phyloP scores from a whole-genome alignment of 1,140 invertebrate genomes.

The Drosophila serrata region DNA sequence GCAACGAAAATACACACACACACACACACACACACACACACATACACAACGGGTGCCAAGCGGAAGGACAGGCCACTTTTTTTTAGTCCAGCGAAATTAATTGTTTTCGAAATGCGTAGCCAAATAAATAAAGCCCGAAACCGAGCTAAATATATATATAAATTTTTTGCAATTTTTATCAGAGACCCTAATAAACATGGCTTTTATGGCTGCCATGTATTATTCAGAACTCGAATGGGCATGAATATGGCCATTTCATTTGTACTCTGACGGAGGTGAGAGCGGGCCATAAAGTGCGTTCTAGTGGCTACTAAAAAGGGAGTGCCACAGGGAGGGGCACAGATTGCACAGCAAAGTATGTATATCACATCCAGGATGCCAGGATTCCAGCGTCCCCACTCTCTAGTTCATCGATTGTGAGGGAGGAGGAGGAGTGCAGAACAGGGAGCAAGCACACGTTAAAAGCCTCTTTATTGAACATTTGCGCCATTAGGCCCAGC shows the following conservation, averaged over 20 bases:
- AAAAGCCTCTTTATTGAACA: constrained; percentile 84
- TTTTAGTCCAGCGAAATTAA: constrained; percentile 69
- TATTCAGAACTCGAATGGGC: constrained; percentile 43
- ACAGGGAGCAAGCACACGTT: constrained; percentile 41
- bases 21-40: constrained; percentile 13
- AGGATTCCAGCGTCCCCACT: constrained; percentile 25
- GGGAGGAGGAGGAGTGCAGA: constrained; percentile 5
- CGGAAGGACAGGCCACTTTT: constrained; percentile 46
- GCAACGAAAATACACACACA: constrained; percentile 16
- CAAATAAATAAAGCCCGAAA: constrained; percentile 58
- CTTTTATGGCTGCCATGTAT: constrained; percentile 43
- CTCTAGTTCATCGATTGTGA: constrained; percentile 26
- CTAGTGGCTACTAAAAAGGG: constrained; percentile 55
- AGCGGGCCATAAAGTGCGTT: constrained; percentile 55
- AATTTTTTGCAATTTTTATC: constrained; percentile 32
- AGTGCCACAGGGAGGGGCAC: constrained; percentile 30
- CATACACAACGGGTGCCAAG: constrained; percentile 22
- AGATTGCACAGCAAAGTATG: constrained; percentile 51
- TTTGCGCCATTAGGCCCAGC: constrained; percentile 73
- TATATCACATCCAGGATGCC: constrained; percentile 30
- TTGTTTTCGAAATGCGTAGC: constrained; percentile 75
- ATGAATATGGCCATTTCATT: constrained; percentile 50
- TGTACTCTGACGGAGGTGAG: constrained; percentile 16
- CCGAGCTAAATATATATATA: constrained; percentile 44
- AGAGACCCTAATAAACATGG: constrained; percentile 34